A percentile compares a stretch with the other conserved stretches of the same genome.
These are phyloP conservation scores for Siniperca chuatsi DNA, from an alignment of 2,113 vertebrate genomes.

Conservation along the genomic window DNA sequence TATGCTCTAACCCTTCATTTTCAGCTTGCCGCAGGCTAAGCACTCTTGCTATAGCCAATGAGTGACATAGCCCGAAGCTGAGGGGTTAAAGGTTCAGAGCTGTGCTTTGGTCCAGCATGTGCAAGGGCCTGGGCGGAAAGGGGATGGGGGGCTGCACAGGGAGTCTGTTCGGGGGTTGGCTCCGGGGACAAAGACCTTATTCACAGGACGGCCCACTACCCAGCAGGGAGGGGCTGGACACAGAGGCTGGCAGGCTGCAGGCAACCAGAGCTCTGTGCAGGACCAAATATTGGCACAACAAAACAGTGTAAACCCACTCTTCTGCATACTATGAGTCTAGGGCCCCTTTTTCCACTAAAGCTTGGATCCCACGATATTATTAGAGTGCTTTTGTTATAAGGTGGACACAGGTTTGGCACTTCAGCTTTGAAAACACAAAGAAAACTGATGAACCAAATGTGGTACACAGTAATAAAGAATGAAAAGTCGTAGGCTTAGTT, in stretches of 20 bases:
- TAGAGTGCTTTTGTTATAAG: background rate
- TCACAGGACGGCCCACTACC: conserved; percentile 74
- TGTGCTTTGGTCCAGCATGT: conserved; percentile 74
- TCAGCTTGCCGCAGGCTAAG: conserved; percentile 30
- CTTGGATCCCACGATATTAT: conserved; percentile 1
- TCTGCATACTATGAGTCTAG: conserved; percentile 9
- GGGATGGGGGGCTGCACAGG: conserved; percentile 57
- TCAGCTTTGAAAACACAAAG: conserved; percentile 1
- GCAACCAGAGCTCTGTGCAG: conserved; percentile 55
- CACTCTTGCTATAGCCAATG: conserved; percentile 4
- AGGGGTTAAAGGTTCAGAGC: conserved; percentile 78
- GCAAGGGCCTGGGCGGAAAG: conserved; percentile 55
- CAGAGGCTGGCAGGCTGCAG: conserved; percentile 59
- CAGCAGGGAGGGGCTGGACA: conserved; percentile 69
- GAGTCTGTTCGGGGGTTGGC: conserved; percentile 76
- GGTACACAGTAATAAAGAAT: conserved; percentile 5
- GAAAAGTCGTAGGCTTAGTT: conserved; percentile 1
- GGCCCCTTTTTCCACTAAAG: background rate
- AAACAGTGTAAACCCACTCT: conserved; percentile 45
- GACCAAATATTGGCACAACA: conserved; percentile 59
- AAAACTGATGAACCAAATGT: background rate
- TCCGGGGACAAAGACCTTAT: conserved; percentile 80
- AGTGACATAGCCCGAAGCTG: conserved; percentile 42
- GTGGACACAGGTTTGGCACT: background rate
- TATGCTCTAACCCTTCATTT: conserved; percentile 44